Evolutionary conservation across 92 coral and sea anemone genomes (phyloP).

Genomic region (Epizoanthus fatuus): DNA sequence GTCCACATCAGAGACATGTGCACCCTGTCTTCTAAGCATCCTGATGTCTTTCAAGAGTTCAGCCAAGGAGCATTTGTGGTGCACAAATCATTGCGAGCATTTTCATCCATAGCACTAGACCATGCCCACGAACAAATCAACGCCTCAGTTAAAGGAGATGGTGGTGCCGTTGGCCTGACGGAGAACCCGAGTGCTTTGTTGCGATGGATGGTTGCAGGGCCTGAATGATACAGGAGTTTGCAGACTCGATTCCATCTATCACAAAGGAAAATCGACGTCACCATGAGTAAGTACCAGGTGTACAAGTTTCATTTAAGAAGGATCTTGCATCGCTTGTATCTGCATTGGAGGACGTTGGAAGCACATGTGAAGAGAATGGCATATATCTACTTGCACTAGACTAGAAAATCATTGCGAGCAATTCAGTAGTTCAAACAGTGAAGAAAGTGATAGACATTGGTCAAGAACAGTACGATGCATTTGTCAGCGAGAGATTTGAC

Average conservation of each 20-base stretch:
- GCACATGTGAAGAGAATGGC: constrained; percentile 62
- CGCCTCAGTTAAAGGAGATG: constrained; percentile 73
- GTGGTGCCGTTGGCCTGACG: too few species aligned
- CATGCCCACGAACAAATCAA: constrained; percentile 75
- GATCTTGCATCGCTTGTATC: constrained; percentile 49
- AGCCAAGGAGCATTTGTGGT: constrained; percentile 62
- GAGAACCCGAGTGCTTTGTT: too few species aligned
- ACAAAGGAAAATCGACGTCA: background rate
- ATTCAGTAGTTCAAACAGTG: constrained; percentile 47
- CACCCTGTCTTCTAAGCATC: constrained; percentile 50
- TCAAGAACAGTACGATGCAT: constrained; percentile 48
- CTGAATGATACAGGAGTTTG: constrained; percentile 71
- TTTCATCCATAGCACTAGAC: constrained; percentile 70
- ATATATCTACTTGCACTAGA: constrained; percentile 51
- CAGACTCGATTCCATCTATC: background rate
- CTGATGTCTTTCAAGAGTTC: constrained; percentile 59
- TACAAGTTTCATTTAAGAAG: constrained; percentile 51
- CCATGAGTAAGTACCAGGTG: constrained; percentile 50
- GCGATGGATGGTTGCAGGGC: constrained; percentile 83
- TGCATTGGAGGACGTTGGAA: constrained; percentile 62
- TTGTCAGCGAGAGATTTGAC: constrained; percentile 53
- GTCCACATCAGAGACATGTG: constrained; percentile 70
- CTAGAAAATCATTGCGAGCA: constrained; percentile 34
- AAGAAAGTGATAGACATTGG: constrained; percentile 39
- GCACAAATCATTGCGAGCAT: constrained; percentile 60